Conservation (phyloP, 1,140 invertebrate genomes). For the Drosophila quadrilineata region DNA sequence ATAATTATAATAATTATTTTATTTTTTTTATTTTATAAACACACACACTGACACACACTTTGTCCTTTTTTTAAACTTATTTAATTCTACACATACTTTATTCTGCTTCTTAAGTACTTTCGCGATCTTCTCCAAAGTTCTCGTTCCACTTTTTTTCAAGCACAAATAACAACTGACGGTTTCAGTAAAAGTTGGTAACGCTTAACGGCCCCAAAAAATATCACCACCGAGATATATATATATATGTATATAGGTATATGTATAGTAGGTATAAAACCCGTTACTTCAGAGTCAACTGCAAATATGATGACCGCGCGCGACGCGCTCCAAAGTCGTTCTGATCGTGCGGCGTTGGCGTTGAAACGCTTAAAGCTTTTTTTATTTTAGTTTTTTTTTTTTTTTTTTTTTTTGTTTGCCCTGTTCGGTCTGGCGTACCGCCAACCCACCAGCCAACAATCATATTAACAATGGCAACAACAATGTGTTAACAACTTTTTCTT, state of each 20-base stretch:
- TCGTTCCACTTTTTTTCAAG: constrained; percentile 25
- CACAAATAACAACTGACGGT: constrained; percentile 6
- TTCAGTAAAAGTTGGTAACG: constrained; percentile 15
- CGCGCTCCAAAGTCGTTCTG: constrained; percentile 77
- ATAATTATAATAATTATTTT: not conserved
- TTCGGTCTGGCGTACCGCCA: no score
- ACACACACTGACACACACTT: not conserved
- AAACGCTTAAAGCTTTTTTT: constrained; percentile 68
- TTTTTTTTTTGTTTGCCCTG: no score
- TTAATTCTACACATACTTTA: constrained; percentile 43
- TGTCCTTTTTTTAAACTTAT: constrained; percentile 2
- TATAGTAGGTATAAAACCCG: no score
- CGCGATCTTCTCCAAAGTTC: no score
- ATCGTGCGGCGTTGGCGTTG: constrained; percentile 53
- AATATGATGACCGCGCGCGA: constrained; percentile 64
- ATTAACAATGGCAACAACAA: constrained; percentile 15
- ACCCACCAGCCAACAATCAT: constrained; percentile 33
- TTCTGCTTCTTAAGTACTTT: not conserved
- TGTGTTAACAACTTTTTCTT: constrained; percentile 75
- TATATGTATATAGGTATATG: no score
- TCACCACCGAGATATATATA: no score
- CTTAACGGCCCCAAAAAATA: not conserved
- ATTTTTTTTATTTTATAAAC: not conserved
- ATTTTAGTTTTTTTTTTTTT: constrained; percentile 37
- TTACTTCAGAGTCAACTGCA: constrained; percentile 15